A percentile compares a stretch with the other conserved stretches of the same genome.
phyloP scores from a whole-genome alignment of 2,797 vertebrate genomes.

The Sebastes minor region DNA sequence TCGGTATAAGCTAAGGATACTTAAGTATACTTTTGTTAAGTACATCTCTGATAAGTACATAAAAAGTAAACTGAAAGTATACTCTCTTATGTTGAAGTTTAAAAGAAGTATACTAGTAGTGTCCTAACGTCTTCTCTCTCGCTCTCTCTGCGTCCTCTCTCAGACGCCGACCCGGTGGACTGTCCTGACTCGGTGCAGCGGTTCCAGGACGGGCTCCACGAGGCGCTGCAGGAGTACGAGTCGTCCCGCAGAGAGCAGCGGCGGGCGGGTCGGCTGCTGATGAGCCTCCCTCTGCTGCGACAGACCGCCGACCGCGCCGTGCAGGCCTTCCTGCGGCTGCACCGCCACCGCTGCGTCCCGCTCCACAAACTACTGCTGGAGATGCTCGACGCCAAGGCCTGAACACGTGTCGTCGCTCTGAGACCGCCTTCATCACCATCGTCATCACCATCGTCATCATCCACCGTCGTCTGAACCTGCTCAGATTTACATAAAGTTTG shows the following conservation, averaged over 20 bases:
- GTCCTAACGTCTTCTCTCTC: neutral
- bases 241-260: conserved; percentile 48
- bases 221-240: conserved; percentile 79
- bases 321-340: conserved; percentile 59
- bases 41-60: too few relatives aligned
- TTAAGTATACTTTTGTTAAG: too few relatives aligned
- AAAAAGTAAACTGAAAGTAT: too few relatives aligned
- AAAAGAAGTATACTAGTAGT: too few relatives aligned
- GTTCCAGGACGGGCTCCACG: conserved; percentile 79
- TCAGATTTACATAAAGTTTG: too few relatives aligned
- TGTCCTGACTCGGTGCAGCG: conserved; percentile 65
- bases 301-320: conserved; percentile 69
- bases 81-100: too few relatives aligned
- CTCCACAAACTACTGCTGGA: conserved; percentile 83
- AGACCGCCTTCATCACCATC: neutral
- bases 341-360: conserved; percentile 58
- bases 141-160: too few relatives aligned
- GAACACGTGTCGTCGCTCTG: neutral
- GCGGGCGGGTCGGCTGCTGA: conserved; percentile 74
- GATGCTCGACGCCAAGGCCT: conserved; percentile 79
- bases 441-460: too few relatives aligned
- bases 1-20: too few relatives aligned
- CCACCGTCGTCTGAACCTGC: neutral
- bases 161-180: conserved; percentile 75
- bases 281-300: conserved; percentile 80